phyloP scores from a whole-genome alignment of 2,797 vertebrate genomes.

The Enteromius treurensis region DNA sequence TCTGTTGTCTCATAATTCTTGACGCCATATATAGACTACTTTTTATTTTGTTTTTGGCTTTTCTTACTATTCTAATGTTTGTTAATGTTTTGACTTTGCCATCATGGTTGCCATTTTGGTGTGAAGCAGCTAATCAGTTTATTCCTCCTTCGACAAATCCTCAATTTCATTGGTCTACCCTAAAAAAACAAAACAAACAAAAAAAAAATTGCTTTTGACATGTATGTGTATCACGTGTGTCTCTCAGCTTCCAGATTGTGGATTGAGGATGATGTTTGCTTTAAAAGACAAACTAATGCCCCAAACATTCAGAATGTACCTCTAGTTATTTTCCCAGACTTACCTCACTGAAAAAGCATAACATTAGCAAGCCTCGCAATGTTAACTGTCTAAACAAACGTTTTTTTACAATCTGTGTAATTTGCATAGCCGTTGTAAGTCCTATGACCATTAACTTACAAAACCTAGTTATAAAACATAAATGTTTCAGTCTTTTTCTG shows the following conservation, averaged over 20 bases:
- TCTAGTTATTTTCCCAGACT: conserved; percentile 8
- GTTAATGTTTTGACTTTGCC: conserved; percentile 44
- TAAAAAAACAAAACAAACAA: not conserved
- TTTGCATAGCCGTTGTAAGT: not conserved
- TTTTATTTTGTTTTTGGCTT: conserved; percentile 29
- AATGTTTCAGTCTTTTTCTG: not conserved
- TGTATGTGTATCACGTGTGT: conserved; percentile 5
- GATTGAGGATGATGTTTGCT: conserved; percentile 17
- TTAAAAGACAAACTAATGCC: conserved; percentile 6
- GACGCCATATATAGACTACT: conserved; percentile 47
- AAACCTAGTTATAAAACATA: not conserved
- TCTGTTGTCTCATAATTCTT: conserved; percentile 34
- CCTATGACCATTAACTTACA: not conserved
- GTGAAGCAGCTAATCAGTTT: conserved; percentile 39
- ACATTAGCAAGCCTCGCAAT: not conserved
- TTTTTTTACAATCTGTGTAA: not conserved
- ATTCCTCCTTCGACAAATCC: conserved; percentile 19
- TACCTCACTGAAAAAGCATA: not conserved
- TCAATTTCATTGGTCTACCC: not conserved
- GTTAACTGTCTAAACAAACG: not conserved
- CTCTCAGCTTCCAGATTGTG: conserved; percentile 13
- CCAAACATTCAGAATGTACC: conserved; percentile 27
- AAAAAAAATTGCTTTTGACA: not conserved
- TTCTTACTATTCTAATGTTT: conserved; percentile 35
- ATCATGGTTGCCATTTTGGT: conserved; percentile 27